Conservation (phyloP, 1,140 invertebrate genomes). For the Schlechtendalia chinensis region DNA sequence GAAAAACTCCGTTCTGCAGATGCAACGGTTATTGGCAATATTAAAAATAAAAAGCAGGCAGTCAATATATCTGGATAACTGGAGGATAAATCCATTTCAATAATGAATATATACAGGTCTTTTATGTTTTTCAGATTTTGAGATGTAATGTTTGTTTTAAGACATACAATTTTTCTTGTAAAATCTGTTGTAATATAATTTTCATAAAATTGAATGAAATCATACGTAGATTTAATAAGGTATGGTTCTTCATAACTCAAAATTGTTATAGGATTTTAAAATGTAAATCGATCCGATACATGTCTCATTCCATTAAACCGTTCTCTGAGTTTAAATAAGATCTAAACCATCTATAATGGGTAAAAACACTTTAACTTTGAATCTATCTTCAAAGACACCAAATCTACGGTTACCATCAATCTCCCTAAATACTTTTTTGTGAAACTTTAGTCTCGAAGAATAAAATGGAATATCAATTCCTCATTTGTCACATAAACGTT, state of each 20-base stretch:
- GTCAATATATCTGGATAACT: too few relatives aligned
- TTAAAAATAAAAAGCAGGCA: too few relatives aligned
- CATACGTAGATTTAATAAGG: neutral
- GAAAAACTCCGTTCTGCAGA: too few relatives aligned
- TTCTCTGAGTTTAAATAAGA: constrained; percentile 5
- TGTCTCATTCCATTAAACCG: neutral
- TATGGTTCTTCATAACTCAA: neutral
- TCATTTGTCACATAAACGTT: neutral
- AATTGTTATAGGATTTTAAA: neutral
- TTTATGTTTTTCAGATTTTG: neutral
- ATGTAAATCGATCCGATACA: neutral
- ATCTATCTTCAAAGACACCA: too few relatives aligned
- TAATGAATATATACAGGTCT: too few relatives aligned
- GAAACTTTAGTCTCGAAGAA: too few relatives aligned
- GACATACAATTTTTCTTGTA: neutral
- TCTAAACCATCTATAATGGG: neutral
- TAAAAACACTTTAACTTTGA: too few relatives aligned
- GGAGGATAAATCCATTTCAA: too few relatives aligned
- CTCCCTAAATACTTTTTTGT: too few relatives aligned
- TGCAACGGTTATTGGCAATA: too few relatives aligned
- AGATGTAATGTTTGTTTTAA: neutral
- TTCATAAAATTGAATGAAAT: constrained; percentile 1
- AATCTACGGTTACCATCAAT: too few relatives aligned
- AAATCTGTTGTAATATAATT: neutral
- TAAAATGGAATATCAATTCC: too few relatives aligned